Evolutionary conservation across 2,113 vertebrate genomes (phyloP), one percentile per base, ranked within the genome.

Genomic region (Enhydra lutris): DNA sequence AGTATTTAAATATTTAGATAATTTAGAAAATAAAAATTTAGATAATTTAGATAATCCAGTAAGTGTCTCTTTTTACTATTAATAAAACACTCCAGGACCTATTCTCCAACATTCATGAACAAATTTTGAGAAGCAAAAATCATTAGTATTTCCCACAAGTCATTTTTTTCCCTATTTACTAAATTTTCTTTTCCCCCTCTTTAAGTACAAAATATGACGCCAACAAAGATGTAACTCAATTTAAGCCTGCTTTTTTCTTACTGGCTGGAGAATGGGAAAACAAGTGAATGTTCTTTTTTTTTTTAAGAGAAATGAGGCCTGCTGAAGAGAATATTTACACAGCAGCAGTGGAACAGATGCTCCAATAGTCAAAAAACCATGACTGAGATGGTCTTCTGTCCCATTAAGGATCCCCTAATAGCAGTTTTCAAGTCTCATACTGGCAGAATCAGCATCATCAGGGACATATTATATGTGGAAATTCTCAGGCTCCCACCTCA

Each of bases 141-240:
- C 24, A 63, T 50, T 92, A 83, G 31, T 3, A 90, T 65, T 92
- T 89, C 14, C 15, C 67, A 11, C 17, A 91, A 89, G 39, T 84
- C 90, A 83, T 61, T 93, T 93, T 87, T 45, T 78, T 90, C 29
- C n/a, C 80, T 74, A 95, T 3, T 93, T 23, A 88, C 69, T 89
- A 23, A 11, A 45, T 83, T 34, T 63, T 86, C 71, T 57, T 88
- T 74, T 55, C 47, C 42, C 17, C 29, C 14, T 84, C 12, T 65
- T 85, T 59, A 50, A 84, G 26, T 39, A 52, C 10, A 92, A 80
- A 93, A 97, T 39, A 50, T 74, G 20, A 78, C 5, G 4, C 12
- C 63, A 97, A 92, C 26, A 31, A 91, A 81, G 45, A 95, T 26
- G 69, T 83, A 84, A 83, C 29, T 87, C 18, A 45, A 59, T 65